Conservation (phyloP, 2,888 invertebrate genomes). For the Miltochrista miniata region DNA sequence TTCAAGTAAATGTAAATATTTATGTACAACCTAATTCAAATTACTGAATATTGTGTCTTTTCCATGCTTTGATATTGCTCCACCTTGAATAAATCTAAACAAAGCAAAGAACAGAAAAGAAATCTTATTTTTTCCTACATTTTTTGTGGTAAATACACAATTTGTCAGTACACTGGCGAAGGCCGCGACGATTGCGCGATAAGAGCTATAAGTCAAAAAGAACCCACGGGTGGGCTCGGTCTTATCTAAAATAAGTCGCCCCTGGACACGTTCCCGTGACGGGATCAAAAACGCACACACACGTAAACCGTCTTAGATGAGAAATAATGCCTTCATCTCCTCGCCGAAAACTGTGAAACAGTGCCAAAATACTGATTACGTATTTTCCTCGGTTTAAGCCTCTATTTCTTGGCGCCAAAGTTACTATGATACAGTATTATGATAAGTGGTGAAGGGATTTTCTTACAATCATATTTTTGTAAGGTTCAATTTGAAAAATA, state of each 20-base stretch:
- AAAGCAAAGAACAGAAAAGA: no score
- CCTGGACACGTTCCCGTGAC: slow-evolving; percentile 32
- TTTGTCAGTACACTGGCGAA: slow-evolving; percentile 24
- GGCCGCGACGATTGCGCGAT: slow-evolving; percentile 21
- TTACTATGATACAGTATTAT: slow-evolving; percentile 5
- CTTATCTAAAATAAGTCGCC: slow-evolving; percentile 47
- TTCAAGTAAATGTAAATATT: no score
- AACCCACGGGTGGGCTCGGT: slow-evolving; percentile 13
- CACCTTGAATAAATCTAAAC: no score
- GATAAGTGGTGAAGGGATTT: not conserved
- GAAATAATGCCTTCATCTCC: slow-evolving; percentile 21
- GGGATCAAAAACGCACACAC: slow-evolving; percentile 15
- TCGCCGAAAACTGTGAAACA: slow-evolving; percentile 22
- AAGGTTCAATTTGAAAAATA: not conserved
- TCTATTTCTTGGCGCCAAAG: slow-evolving; percentile 24
- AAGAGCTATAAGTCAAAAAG: slow-evolving; percentile 36
- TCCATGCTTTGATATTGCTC: no score
- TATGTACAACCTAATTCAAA: no score
- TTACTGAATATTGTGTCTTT: no score
- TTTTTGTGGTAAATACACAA: slow-evolving; percentile 22
- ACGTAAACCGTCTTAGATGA: slow-evolving; percentile 19
- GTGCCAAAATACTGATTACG: slow-evolving; percentile 38
- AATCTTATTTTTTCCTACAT: not conserved
- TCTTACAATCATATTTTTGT: not conserved
- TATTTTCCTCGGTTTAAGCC: slow-evolving; percentile 26